Evolutionary conservation across 2,113 vertebrate species (phyloP), one percentile per base, ranked within the genome.

Genomic region (Pleuronectes platessa): DNA sequence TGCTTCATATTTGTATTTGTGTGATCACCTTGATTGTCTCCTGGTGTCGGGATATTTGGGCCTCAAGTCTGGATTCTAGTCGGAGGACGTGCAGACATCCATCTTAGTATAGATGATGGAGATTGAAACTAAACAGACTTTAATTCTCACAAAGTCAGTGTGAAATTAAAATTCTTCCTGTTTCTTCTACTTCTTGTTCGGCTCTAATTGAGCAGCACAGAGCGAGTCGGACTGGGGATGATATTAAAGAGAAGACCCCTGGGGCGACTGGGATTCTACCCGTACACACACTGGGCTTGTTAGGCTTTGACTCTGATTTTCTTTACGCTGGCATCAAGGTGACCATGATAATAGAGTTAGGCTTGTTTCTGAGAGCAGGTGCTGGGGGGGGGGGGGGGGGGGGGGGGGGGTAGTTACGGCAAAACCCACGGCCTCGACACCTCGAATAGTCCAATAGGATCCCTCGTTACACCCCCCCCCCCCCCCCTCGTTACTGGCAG

Each of bases 271-370:
- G 71, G 70, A 77, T 78, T 79, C 10, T 59, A 13, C 31, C 21
- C 10, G 6, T 21, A 45, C 68, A 63, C 79, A 81, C 61, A 40
- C 15, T n/a, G 26, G 7, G 86, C 74, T 88, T 40, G 76, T 87
- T 87, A 86, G 76, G 17, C 73, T 85, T 78, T 74, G 70, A 83
- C 47, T 64, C 65, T 17, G 70, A 79, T 77, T 83, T 86, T 35
- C 74, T 79, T 59, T n/a, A 66, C 37, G 69, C 83, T 61, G 66
- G 67, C 54, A 51, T 73, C 47, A 61, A 75, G 70, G 64, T 79
- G 76, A 76, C 77, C 68, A 21, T 61, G 66, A 56, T 79, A 77
- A 84, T 62, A 65, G 79, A 63, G 82, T 79, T 47, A 61, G 60
- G 61, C 37, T 31, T 1, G 6, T 31, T 31, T 31, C 31, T 7